Evolutionary conservation across 2,113 vertebrate species (phyloP).

Genomic region (Pollimyrus isidori): DNA sequence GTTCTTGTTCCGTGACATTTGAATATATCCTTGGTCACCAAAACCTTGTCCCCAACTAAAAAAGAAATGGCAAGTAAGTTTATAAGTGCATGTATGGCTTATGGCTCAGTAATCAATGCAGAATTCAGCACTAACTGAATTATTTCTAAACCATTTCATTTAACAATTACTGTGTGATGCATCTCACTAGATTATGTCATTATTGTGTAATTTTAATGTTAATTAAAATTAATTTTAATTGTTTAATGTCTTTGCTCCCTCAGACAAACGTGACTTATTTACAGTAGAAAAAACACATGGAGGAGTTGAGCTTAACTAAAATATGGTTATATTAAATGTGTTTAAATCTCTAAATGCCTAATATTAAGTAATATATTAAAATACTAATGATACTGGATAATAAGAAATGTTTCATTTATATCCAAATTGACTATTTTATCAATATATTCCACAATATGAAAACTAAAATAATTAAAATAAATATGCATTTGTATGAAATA

Average conservation of each 20-base stretch:
- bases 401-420: background rate
- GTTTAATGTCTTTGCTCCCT: background rate
- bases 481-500: background rate
- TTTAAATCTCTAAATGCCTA: background rate
- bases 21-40: conserved; percentile 64
- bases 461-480: background rate
- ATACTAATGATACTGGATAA: background rate
- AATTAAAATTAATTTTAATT: too few relatives aligned
- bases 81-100: background rate
- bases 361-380: background rate
- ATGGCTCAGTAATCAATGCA: background rate
- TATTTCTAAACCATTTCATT: background rate
- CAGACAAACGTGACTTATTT: background rate
- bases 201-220: background rate
- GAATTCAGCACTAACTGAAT: background rate
- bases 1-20: conserved; percentile 58
- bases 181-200: background rate
- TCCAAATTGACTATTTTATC: background rate
- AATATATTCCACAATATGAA: background rate
- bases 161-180: background rate
- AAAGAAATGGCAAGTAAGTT: background rate
- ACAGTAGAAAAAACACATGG: background rate
- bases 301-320: background rate
- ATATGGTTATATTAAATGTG: background rate
- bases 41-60: conserved; percentile 55